Conservation (phyloP, 2,888 invertebrate species). For the Scaptomyza tumidula region DNA sequence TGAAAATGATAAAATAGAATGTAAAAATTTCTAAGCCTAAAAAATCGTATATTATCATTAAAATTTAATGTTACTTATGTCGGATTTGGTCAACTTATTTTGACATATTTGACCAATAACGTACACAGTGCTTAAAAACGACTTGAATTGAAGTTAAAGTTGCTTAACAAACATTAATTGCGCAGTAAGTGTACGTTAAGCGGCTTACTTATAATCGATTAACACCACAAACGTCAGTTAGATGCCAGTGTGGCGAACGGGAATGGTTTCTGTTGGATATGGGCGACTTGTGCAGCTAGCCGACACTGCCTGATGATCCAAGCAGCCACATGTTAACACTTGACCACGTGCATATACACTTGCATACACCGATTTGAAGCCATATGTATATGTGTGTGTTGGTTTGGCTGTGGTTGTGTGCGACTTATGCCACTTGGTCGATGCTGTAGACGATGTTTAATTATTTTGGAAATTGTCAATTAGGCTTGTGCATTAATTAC, state of each 20-base stretch:
- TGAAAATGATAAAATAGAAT: too few relatives aligned
- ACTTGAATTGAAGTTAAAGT: slow-evolving; percentile 35
- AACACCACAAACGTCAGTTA: slow-evolving; percentile 51
- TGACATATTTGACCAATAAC: not conserved
- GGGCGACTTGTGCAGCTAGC: slow-evolving; percentile 50
- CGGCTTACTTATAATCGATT: slow-evolving; percentile 70
- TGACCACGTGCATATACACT: slow-evolving; percentile 29
- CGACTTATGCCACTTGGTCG: slow-evolving; percentile 31
- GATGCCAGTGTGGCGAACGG: slow-evolving; percentile 21
- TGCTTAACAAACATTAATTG: slow-evolving; percentile 58
- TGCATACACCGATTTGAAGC: slow-evolving; percentile 13
- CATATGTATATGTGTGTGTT: not conserved
- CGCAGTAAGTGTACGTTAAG: slow-evolving; percentile 56
- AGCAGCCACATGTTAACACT: slow-evolving; percentile 53
- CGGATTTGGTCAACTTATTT: not conserved
- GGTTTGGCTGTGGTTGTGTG: slow-evolving; percentile 14
- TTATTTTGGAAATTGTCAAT: slow-evolving; percentile 53
- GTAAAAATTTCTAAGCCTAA: too few relatives aligned
- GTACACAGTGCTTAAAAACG: not conserved
- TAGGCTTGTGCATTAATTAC: slow-evolving; percentile 61
- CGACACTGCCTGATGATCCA: slow-evolving; percentile 5
- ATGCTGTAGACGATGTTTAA: slow-evolving; percentile 43
- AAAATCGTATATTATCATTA: too few relatives aligned
- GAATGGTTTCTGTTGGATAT: slow-evolving; percentile 1
- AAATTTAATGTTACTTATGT: not conserved